These are phyloP conservation scores for Rhopilema esculentum DNA, from an alignment of 30 jellyfish, hydroid and myxozoan species.

Conservation along the genomic window DNA sequence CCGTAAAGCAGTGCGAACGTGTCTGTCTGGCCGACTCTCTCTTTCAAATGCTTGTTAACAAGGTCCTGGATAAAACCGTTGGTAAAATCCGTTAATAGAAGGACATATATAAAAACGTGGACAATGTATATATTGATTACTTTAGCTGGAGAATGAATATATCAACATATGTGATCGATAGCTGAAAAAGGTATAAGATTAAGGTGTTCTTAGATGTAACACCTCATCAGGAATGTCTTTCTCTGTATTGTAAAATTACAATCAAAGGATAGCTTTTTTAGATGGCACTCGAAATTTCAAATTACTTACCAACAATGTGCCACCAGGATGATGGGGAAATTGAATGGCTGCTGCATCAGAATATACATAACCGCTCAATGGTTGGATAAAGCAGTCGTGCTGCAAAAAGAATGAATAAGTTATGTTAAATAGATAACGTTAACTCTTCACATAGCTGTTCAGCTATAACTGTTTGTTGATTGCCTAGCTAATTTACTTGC, in stretches of 20 bases:
- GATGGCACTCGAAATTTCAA: too few relatives aligned
- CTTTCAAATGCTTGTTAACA: constrained; percentile 1
- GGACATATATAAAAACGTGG: background rate
- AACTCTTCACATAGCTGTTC: too few relatives aligned
- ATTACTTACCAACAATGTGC: constrained; percentile 51
- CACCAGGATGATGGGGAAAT: constrained; percentile 30
- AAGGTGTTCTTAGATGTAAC: too few relatives aligned
- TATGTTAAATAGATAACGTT: too few relatives aligned
- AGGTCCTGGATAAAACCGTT: constrained; percentile 19
- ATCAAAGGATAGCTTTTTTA: background rate
- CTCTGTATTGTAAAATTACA: too few relatives aligned
- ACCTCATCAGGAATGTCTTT: too few relatives aligned
- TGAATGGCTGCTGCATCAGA: constrained; percentile 25
- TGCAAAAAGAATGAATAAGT: background rate
- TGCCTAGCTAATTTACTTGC: too few relatives aligned
- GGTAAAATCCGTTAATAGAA: background rate
- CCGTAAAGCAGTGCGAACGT: constrained; percentile 40
- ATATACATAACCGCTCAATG: constrained; percentile 24
- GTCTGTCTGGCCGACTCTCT: constrained; percentile 5
- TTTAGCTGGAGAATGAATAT: background rate
- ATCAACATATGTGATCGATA: background rate
- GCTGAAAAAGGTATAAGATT: too few relatives aligned
- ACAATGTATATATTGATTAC: background rate
- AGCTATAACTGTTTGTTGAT: too few relatives aligned
- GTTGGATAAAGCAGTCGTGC: constrained; percentile 35